Evolutionary conservation across 2,113 vertebrate species (phyloP).

Genomic region (Aviceda subcristata): DNA sequence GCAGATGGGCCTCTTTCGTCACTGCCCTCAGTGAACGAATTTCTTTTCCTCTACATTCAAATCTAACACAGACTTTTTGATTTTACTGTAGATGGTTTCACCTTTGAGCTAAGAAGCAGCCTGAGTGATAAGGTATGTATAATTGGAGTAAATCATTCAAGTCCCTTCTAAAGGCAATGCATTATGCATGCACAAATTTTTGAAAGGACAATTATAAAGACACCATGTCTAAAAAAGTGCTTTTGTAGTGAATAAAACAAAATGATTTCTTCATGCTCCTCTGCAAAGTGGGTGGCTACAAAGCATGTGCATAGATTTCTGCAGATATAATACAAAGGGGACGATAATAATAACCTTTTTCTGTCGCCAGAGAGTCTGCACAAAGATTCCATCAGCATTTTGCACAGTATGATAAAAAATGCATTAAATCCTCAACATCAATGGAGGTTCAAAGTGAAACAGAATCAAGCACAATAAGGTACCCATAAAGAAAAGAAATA

Average conservation of each 20-base stretch:
- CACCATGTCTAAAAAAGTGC: neutral
- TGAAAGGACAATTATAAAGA: neutral
- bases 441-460: conserved; percentile 15
- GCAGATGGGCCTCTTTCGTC: neutral
- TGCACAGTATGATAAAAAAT: conserved; percentile 34
- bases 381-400: conserved; percentile 43
- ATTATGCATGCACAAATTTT: neutral
- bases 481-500: neutral
- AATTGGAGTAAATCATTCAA: neutral
- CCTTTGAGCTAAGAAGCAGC: neutral
- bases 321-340: neutral
- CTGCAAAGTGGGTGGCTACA: neutral
- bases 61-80: neutral
- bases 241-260: conserved; percentile 10
- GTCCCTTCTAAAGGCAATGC: neutral
- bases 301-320: conserved; percentile 14
- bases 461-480: neutral
- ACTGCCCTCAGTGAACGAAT: neutral
- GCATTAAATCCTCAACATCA: conserved; percentile 16
- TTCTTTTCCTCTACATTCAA: neutral
- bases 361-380: neutral
- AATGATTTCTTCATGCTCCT: neutral
- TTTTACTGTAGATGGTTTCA: neutral
- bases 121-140: neutral
- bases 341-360: conserved; percentile 7